Conservation (phyloP, 2,113 vertebrate genomes). For the Osmerus eperlanus region DNA sequence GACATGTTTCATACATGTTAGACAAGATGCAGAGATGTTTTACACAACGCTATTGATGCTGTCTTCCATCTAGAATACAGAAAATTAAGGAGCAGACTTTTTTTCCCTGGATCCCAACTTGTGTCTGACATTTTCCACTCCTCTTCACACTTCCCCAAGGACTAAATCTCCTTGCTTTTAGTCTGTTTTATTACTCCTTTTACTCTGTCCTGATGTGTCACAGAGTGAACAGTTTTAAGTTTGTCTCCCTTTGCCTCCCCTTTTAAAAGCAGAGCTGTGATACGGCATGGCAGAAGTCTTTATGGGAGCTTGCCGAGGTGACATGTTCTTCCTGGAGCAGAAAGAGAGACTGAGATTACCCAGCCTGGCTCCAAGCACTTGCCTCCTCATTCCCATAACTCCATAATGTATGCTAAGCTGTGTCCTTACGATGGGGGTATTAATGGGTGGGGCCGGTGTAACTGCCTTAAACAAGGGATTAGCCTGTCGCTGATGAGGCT, state of each 20-base stretch:
- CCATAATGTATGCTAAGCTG: conserved; percentile 77
- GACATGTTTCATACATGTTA: too few species aligned
- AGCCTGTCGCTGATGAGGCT: conserved; percentile 71
- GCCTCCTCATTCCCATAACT: conserved; percentile 40
- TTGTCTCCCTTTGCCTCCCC: conserved; percentile 39
- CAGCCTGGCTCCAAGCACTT: conserved; percentile 55
- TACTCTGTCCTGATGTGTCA: conserved; percentile 52
- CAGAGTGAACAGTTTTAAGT: conserved; percentile 42
- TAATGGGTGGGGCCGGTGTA: conserved; percentile 77
- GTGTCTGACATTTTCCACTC: conserved; percentile 43
- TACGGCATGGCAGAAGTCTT: conserved; percentile 53
- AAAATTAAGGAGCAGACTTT: too few species aligned
- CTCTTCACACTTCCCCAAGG: conserved; percentile 44
- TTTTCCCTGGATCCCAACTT: conserved; percentile 47
- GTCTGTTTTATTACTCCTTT: conserved; percentile 53
- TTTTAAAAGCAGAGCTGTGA: conserved; percentile 48
- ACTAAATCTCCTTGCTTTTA: conserved; percentile 52
- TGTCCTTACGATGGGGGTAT: conserved; percentile 70
- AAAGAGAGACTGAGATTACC: conserved; percentile 48
- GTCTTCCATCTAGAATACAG: too few species aligned
- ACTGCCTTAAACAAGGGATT: conserved; percentile 83
- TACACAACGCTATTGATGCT: too few species aligned
- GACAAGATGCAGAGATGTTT: too few species aligned
- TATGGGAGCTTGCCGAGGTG: conserved; percentile 63
- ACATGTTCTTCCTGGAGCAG: conserved; percentile 59